Conservation (phyloP, 2,113 vertebrate species). For the Laterallus jamaicensis region DNA sequence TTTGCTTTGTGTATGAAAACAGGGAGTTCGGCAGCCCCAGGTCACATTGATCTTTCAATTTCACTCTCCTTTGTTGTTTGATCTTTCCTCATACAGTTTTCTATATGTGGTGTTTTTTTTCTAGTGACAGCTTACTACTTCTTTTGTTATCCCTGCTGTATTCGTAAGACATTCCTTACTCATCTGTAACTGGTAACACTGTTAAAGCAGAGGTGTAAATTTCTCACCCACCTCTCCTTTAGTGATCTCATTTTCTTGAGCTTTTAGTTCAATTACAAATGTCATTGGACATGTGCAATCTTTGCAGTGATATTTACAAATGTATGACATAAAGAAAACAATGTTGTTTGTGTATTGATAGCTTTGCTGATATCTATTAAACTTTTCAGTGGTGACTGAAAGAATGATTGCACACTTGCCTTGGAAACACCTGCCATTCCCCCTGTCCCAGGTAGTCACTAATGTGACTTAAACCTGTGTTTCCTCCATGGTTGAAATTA, state of each 20-base stretch:
- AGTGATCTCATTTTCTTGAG: not conserved
- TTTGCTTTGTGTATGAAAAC: constrained; percentile 49
- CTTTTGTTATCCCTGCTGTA: not conserved
- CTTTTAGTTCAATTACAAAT: not conserved
- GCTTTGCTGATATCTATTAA: not conserved
- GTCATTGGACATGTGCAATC: not conserved
- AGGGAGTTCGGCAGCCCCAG: not conserved
- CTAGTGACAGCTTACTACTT: not conserved
- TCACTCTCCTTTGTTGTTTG: not conserved
- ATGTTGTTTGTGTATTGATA: not conserved
- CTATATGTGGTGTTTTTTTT: not conserved
- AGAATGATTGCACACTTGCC: not conserved
- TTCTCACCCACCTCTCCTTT: not conserved
- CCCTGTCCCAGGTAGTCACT: not conserved
- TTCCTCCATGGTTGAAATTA: not conserved
- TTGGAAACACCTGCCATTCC: not conserved
- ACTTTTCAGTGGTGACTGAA: not conserved
- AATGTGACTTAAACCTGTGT: not conserved
- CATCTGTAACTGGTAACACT: not conserved
- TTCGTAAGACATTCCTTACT: not conserved
- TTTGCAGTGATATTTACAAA: not conserved
- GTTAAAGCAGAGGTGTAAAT: not conserved
- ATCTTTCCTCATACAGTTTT: not conserved
- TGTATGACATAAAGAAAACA: not conserved
- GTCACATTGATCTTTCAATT: constrained; percentile 6